Base-by-base conservation (phyloP, 2,888 invertebrate genomes). In the Drosophila mettleri region DNA sequence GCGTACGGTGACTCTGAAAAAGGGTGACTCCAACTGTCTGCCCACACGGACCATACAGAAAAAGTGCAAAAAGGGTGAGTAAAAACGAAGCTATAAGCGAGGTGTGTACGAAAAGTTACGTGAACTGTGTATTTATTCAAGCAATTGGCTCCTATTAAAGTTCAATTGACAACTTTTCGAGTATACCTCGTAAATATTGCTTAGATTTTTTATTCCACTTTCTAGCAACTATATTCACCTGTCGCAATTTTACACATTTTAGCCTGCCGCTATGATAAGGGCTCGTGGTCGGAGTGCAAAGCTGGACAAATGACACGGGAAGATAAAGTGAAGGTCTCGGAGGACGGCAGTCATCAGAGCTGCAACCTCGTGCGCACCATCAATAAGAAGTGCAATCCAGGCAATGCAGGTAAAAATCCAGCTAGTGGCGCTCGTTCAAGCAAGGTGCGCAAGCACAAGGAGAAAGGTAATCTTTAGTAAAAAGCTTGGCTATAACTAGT, bases 191-290 rank as follows among this genome's bases (percentile, higher is more conserved):
- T 16, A 36, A 5, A 24, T 36, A n/a, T 34, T n/a, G 33, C 5
- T 34, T 6, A 14, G n/a, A n/a, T 6, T 2, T 5, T n/a, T 1
- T 10, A 18, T 4, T 38, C 3, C 18, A 38, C 6, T n/a, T n/a
- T n/a, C n/a, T n/a, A 31, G 12, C 14, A 33, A 14, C 14, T 33
- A 20, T 36, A 45, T 41, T 14, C n/a, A 29, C n/a, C 33, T 38
- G 7, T 4, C 12, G 0, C 18, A 10, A 24, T 45, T 14, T 31
- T 12, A 14, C 14, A 29, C 12, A 12, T 46, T 41, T 46, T 20
- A 93, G 97, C 96, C 78, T 97, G 97, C 92, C 96, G 97, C 81
- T 97, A 97, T 92, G 97, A 97, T 89, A 97, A 97, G 92, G 96
- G 97, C n/a, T 92, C 95, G 62, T 97, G 97, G 97, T 95, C 95